These are phyloP conservation scores for Crenuchus spilurus DNA, from an alignment of 2,797 vertebrate species.

Conservation along the genomic window DNA sequence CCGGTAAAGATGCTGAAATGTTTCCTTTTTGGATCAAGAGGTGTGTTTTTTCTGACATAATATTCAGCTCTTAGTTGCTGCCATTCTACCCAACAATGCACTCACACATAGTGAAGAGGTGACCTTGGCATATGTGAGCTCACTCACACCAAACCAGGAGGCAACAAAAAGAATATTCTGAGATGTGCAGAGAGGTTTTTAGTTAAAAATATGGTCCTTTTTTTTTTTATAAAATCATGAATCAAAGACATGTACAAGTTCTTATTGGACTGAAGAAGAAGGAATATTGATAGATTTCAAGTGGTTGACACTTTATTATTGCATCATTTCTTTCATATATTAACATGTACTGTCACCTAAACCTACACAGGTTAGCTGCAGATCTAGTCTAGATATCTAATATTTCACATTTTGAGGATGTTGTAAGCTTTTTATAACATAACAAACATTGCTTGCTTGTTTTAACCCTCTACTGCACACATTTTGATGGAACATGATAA, in stretches of 20 bases:
- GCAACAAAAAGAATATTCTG: background rate
- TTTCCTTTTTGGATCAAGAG: conserved; percentile 53
- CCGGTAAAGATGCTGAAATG: conserved; percentile 17
- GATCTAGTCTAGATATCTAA: too few species aligned
- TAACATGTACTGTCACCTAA: too few species aligned
- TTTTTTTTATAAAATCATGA: background rate
- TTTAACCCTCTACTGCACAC: too few species aligned
- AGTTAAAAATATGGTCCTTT: background rate
- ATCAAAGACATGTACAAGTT: conserved; percentile 9
- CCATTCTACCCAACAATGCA: conserved; percentile 28
- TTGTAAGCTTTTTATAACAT: too few species aligned
- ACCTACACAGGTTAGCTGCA: too few species aligned
- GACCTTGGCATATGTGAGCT: conserved; percentile 20
- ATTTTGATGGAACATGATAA: too few species aligned
- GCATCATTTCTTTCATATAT: too few species aligned
- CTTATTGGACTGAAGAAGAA: background rate
- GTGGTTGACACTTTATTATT: too few species aligned
- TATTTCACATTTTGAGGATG: too few species aligned
- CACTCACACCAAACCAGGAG: background rate
- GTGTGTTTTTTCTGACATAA: conserved; percentile 42
- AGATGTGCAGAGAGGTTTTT: background rate
- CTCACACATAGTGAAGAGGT: conserved; percentile 43
- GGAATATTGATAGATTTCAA: background rate
- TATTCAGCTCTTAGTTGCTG: background rate
- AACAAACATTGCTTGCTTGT: too few species aligned